Percentiles rank a stretch among this genome's conserved stretches.
phyloP scores from a whole-genome alignment of 2,888 invertebrate species.

The Silvanus unidentatus region DNA sequence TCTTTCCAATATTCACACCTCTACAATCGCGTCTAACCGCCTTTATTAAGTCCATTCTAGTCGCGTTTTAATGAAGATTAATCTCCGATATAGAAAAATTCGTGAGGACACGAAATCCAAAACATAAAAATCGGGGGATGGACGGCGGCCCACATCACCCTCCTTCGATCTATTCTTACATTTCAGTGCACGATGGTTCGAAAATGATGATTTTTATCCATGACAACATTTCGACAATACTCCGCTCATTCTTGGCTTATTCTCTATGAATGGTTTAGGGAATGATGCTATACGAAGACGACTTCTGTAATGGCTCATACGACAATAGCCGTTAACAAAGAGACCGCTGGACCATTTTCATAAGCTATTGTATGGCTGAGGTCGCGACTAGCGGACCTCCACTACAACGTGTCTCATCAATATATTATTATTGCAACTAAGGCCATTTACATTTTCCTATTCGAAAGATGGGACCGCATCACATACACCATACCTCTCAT shows the following conservation, averaged over 20 bases:
- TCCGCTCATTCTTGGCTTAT: slow-evolving; percentile 38
- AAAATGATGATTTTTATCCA: slow-evolving; percentile 43
- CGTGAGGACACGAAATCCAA: too few relatives aligned
- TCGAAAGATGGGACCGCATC: too few relatives aligned
- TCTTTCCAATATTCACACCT: slow-evolving; percentile 19
- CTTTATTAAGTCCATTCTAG: not conserved
- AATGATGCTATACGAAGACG: slow-evolving; percentile 20
- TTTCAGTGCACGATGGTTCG: slow-evolving; percentile 40
- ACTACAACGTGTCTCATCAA: slow-evolving; percentile 4
- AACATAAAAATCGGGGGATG: too few relatives aligned
- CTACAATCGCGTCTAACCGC: slow-evolving; percentile 20
- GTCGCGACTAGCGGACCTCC: slow-evolving; percentile 25
- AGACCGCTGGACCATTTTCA: slow-evolving; percentile 45
- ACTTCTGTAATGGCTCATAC: slow-evolving; percentile 44
- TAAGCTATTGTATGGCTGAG: slow-evolving; percentile 40
- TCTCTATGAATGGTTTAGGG: slow-evolving; percentile 34
- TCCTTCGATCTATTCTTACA: slow-evolving; percentile 24
- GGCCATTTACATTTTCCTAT: not conserved
- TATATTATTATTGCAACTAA: slow-evolving; percentile 3
- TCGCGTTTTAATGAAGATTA: too few relatives aligned
- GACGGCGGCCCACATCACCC: not conserved
- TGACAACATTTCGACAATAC: slow-evolving; percentile 43
- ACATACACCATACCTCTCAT: too few relatives aligned
- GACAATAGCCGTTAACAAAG: slow-evolving; percentile 45
- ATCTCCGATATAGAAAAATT: too few relatives aligned